Base-by-base conservation (phyloP, 2,113 vertebrate genomes). In the Oreochromis aureus region DNA sequence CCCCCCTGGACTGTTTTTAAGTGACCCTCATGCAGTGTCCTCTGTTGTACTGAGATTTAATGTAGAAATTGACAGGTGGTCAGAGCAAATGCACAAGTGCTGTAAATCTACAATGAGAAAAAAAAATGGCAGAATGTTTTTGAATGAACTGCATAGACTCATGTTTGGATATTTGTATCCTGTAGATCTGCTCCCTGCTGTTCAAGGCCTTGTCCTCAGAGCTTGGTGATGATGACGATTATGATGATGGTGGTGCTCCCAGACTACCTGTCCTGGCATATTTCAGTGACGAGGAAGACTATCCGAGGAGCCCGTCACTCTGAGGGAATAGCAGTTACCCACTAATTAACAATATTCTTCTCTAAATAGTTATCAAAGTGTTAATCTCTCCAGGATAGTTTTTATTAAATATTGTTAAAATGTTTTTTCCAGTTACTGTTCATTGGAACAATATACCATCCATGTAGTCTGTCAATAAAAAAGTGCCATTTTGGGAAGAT, bases 141-240 rank as follows among this genome's bases (percentile, higher is more conserved):
- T 78, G 10, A 78, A 5, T 27, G n/a, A 9, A 24, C 13, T 32
- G 3, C 10, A 6, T 2, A 8, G 11, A 46, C 36, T n/a, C n/a
- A 59, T 66, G 24, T 78, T 78, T 19, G 44, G 6, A 10, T 32
- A 51, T 44, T 46, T 58, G 71, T 81, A 24, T 27, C 10, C 51
- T 92, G 48, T 90, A 99, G 98, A 96, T 98, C 85, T 97, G 95
- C 80, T 97, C 96, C 41, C 91, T 98, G 4, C 97, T 99, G 86
- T 99, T 98, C 78, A 97, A 96, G 87, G 97, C 97, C 2, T 34
- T 98, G 92, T 97, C 95, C n/a, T 76, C 85, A 51, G 80, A 93
- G 58, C 85, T 92, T 81, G 90, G 86, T 5, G 7, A 16, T 27
- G 94, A 91, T 1, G 30, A 30, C 30, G 30, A 27, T 27, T 27